Base-by-base conservation (phyloP, 1,140 invertebrate genomes). In the Pantala flavescens region DNA sequence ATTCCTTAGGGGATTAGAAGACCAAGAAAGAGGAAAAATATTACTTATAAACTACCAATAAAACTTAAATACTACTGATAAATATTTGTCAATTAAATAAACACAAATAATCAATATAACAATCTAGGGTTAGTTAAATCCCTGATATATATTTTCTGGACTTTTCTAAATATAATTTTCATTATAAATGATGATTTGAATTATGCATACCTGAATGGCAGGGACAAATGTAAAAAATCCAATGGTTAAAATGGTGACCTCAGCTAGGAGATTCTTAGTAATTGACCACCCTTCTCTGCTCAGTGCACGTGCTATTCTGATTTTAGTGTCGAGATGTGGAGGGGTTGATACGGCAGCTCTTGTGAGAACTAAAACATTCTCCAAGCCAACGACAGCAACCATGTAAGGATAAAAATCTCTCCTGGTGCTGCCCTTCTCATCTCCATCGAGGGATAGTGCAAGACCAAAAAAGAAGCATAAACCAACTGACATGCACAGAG, bases 231-330 rank as follows among this genome's bases (percentile, higher is more conserved):
- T 96, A 76, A 95, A 91, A 55, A 97, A 86, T 43, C 95, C 95
- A 77, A 97, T 89, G 0, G 94, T 94, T 11, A 98, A 84, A 77
- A 99, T 95, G 0, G 94, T 94, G 3, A 98, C 91, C 86, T 98
- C 95, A 16, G 93, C 91, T 0, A 97, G 83, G 63, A 99, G 83
- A 82, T 97, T 98, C 82, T 99, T 98, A 0, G 95, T 97, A 23
- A 98, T 98, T 0, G 91, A 93, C 96, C 95, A 98, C 0, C 96
- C 96, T 85, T 98, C 96, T 80, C 93, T 94, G 79, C 93, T 95
- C 12, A 98, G 84, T 0, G 93, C 96, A 85, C 97, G 93, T 2
- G 96, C 96, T 21, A 98, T 89, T 43, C 96, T 87, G 75, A 97
- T 95, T 84, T 97, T 98, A 0, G 96, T 92, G 82, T 98, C 96